Base-by-base conservation (phyloP, 2,113 vertebrate genomes). In the Crotalus horridus region DNA sequence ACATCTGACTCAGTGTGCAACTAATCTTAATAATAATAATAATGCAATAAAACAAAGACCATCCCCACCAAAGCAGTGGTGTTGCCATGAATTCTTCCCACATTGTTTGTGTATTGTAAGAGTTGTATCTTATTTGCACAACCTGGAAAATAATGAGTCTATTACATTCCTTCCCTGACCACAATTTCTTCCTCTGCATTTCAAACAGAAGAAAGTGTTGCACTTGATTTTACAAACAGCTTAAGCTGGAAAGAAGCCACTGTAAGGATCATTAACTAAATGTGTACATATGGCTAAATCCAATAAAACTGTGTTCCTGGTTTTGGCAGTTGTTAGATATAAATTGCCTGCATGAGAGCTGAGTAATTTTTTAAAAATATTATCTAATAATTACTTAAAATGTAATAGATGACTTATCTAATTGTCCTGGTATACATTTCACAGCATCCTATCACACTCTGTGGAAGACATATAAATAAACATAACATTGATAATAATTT, bases 341-440 rank as follows among this genome's bases (percentile, higher is more conserved):
- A 81, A 90, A 39, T 3, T 54, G 0, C 21, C 0, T 0, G 15
- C 61, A 90, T 56, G 69, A 7, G 13, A 55, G 51, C 0, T 56
- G 17, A 9, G 17, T 54, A 81, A 81, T 85, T 23, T 85, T 58
- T 48, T 74, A 1, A 2, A 0, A 8, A 58, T 54, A n/a, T 8
- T 10, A 2, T 39, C 9, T 20, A n/a, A 81, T 26, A 87, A 46
- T 46, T 17, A 85, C 61, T 26, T 51, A 29, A 89, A 89, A 81
- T 56, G 6, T 88, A 56, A 81, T 64, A 12, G 43, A 53, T 54
- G 48, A 48, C 59, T 23, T 58, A 89, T 13, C 48, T 88, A 39
- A 87, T 92, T 92, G 46, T n/a, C 29, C 87, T 87, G 24, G 21
- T n/a, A 33, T 4, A 46, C 17, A 51, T 59, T 17, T 61, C 29